Percentiles rank a stretch among this genome's conserved stretches.
Conservation (phyloP, 53 echinoderm and acorn worm species). For the Echinarachnius parma region DNA sequence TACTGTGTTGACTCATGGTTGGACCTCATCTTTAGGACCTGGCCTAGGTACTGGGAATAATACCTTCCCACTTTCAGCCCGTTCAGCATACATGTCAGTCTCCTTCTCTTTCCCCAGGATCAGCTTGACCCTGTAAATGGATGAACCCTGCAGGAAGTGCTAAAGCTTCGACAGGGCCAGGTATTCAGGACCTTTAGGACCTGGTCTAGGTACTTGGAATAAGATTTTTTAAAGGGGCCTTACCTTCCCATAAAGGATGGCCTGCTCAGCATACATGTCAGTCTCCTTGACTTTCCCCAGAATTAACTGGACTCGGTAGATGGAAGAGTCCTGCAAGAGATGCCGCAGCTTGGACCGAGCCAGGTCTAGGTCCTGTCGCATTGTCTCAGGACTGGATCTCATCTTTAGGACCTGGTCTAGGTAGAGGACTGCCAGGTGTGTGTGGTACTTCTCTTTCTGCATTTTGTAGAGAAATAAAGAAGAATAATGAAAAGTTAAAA, state of each 20-base stretch:
- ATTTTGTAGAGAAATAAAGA: not conserved
- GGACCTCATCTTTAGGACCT: slow-evolving; percentile 75
- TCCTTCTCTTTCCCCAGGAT: slow-evolving; percentile 86
- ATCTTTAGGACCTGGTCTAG: slow-evolving; percentile 80
- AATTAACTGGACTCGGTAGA: slow-evolving; percentile 91
- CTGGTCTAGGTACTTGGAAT: too few relatives aligned
- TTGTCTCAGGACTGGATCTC: slow-evolving; percentile 41
- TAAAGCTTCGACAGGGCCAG: not conserved
- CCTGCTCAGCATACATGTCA: slow-evolving; percentile 97
- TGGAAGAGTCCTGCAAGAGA: slow-evolving; percentile 70
- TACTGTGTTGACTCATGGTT: slow-evolving; percentile 22
- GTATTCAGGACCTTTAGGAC: not conserved
- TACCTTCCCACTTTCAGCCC: too few relatives aligned
- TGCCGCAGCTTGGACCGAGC: slow-evolving; percentile 93
- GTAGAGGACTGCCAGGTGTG: slow-evolving; percentile 92
- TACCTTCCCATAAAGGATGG: slow-evolving; percentile 98
- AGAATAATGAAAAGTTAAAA: too few relatives aligned
- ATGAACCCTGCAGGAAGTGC: slow-evolving; percentile 49
- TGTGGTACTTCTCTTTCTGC: slow-evolving; percentile 99
- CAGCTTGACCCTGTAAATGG: slow-evolving; percentile 69
- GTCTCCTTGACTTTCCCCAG: slow-evolving; percentile 96
- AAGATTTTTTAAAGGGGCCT: not conserved
- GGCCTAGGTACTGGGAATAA: slow-evolving; percentile 88
- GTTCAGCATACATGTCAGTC: slow-evolving; percentile 93
- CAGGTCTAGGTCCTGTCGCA: slow-evolving; percentile 60